Evolutionary conservation across 2,113 vertebrate species (phyloP), one percentile per base, ranked within the genome.

Genomic region (Xiphophorus hellerii): DNA sequence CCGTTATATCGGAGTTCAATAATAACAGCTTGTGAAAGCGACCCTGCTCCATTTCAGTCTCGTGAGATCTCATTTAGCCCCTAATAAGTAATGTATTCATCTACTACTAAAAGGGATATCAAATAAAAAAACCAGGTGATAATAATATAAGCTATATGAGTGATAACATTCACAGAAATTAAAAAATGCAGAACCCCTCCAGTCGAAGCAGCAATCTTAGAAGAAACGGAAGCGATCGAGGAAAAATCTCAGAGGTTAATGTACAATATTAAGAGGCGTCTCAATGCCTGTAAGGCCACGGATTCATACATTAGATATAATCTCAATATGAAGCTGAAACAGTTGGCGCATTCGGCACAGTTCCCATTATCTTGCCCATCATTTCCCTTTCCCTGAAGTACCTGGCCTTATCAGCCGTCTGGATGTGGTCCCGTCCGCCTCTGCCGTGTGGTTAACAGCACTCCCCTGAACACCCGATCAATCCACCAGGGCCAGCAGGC

Each of bases 331-430:
- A 90, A 64, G 44, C 71, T 61, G 4, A 85, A 83, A 85, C 83
- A 62, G 76, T 85, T 76, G 28, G 74, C 73, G 74, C 62, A 77
- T 79, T 81, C 62, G 42, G n/a, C 74, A 67, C 20, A 64, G 62
- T 31, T 61, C 42, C 42, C 67, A 87, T 91, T 89, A 91, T 85
- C 87, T 51, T 75, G 31, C 67, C 68, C 80, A 86, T 90, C 82
- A 80, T 78, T 74, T 77, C 67, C 31, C 39, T 62, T 37, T 63
- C 77, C 63, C 74, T 82, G 85, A 87, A 87, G 87, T 81, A 68
- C 58, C 82, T 91, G 86, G 82, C 83, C 87, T 92, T 90, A 90
- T 88, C 89, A 89, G 69, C 31, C 28, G 66, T 63, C 66, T 75
- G 83, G 79, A 80, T 69, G 69, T 20, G 9, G 54, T 44, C 9